Conservation (phyloP, 2,113 vertebrate species). For the Equus quagga region DNA sequence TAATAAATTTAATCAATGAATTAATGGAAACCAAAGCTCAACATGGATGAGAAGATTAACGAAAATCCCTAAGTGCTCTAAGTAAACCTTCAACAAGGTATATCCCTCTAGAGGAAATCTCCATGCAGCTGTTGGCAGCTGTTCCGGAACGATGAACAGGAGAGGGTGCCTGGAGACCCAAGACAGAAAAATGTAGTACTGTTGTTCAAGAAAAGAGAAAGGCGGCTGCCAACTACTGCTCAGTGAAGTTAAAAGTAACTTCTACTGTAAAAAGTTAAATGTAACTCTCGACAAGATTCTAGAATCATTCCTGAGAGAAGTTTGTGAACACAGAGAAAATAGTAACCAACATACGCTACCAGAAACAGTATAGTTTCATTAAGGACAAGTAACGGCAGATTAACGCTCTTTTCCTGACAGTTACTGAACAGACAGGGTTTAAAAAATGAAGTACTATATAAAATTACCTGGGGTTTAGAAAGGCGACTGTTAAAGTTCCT, state of each 20-base stretch:
- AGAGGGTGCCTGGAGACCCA: background rate
- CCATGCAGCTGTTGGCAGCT: background rate
- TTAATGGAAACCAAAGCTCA: conserved; percentile 53
- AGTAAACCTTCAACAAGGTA: background rate
- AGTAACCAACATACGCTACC: background rate
- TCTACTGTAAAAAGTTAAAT: background rate
- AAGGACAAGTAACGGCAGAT: background rate
- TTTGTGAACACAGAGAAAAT: background rate
- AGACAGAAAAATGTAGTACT: background rate
- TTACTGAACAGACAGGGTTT: background rate
- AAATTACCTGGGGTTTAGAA: background rate
- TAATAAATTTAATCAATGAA: conserved; percentile 31
- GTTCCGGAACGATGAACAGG: background rate
- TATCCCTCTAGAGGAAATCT: background rate
- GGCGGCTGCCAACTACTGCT: background rate
- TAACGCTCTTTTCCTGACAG: background rate
- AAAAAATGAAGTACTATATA: background rate
- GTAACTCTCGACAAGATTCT: conserved; percentile 28
- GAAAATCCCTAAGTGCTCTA: background rate
- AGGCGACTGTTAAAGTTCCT: background rate
- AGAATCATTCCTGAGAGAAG: background rate
- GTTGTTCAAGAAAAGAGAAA: background rate
- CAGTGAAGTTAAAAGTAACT: background rate
- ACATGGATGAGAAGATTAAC: conserved; percentile 1
- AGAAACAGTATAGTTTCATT: background rate